Evolutionary conservation across 2,888 invertebrate genomes (phyloP).

Genomic region (Perizoma affinitatum): DNA sequence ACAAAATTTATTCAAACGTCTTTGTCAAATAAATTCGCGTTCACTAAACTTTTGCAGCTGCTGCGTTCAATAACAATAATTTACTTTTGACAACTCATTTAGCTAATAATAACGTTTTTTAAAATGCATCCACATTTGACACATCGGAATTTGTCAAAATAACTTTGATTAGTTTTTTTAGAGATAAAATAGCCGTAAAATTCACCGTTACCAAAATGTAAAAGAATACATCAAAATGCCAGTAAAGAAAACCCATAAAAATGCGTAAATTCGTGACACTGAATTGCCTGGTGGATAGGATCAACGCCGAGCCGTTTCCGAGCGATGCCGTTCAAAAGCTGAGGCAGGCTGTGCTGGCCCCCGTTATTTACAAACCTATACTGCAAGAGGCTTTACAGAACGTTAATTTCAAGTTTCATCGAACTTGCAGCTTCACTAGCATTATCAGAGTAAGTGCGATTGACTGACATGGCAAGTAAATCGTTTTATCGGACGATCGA

Average conservation of each 20-base stretch:
- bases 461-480: too few species aligned
- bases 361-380: slow-evolving; percentile 55
- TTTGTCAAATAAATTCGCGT: too few species aligned
- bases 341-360: slow-evolving; percentile 59
- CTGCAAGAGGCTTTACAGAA: slow-evolving; percentile 65
- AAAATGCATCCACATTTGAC: not conserved
- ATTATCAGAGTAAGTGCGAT: slow-evolving; percentile 51
- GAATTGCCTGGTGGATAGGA: slow-evolving; percentile 60
- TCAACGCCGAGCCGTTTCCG: slow-evolving; percentile 58
- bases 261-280: slow-evolving; percentile 69
- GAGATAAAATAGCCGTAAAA: too few species aligned
- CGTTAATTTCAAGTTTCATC: slow-evolving; percentile 67
- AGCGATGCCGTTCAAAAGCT: slow-evolving; percentile 64
- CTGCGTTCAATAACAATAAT: too few species aligned
- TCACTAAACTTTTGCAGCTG: too few species aligned
- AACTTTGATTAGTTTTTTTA: not conserved
- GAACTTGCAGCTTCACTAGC: slow-evolving; percentile 65
- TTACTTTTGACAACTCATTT: too few species aligned
- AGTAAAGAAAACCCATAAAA: slow-evolving; percentile 51
- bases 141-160: not conserved
- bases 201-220: slow-evolving; percentile 27
- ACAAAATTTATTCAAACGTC: too few species aligned
- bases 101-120: too few species aligned
- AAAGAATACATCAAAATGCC: slow-evolving; percentile 29
- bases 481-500: too few species aligned